Percentiles rank a stretch among this genome's conserved stretches.
phyloP scores from a whole-genome alignment of 2,797 vertebrate genomes.

The Heteromormyrus szaboi region DNA sequence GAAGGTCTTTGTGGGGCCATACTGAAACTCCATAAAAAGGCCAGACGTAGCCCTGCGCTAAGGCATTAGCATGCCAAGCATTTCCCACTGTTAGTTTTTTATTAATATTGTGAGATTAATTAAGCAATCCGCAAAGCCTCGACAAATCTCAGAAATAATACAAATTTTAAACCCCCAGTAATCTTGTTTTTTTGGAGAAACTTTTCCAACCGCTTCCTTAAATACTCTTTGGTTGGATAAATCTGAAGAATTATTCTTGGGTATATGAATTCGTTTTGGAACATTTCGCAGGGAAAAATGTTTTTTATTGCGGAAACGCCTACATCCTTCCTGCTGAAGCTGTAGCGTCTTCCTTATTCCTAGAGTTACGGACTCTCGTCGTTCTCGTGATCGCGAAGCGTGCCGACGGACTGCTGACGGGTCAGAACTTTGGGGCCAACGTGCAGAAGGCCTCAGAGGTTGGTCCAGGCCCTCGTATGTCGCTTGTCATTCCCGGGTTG shows the following conservation, averaged over 20 bases:
- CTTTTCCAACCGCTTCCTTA: not conserved
- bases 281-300: not conserved
- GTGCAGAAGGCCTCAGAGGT: not conserved
- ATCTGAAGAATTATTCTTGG: not conserved
- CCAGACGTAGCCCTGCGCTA: not conserved
- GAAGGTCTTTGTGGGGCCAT: not conserved
- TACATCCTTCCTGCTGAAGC: not conserved
- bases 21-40: not conserved
- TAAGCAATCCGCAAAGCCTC: not conserved
- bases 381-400: not conserved
- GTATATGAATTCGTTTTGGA: not conserved
- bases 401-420: not conserved
- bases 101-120: constrained; percentile 3
- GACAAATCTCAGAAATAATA: not conserved
- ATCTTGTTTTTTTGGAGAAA: not conserved
- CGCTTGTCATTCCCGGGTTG: not conserved
- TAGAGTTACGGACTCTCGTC: not conserved
- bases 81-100: not conserved
- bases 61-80: not conserved
- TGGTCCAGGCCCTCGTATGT: not conserved
- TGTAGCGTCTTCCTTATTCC: not conserved
- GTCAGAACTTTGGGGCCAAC: not conserved
- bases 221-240: not conserved
- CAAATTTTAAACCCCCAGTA: not conserved
- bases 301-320: not conserved